A percentile compares a stretch with the other conserved stretches of the same genome.
These are phyloP conservation scores for Schizopygopsis malacanthus DNA, from an alignment of 2,797 vertebrate genomes.

Conservation along the genomic window DNA sequence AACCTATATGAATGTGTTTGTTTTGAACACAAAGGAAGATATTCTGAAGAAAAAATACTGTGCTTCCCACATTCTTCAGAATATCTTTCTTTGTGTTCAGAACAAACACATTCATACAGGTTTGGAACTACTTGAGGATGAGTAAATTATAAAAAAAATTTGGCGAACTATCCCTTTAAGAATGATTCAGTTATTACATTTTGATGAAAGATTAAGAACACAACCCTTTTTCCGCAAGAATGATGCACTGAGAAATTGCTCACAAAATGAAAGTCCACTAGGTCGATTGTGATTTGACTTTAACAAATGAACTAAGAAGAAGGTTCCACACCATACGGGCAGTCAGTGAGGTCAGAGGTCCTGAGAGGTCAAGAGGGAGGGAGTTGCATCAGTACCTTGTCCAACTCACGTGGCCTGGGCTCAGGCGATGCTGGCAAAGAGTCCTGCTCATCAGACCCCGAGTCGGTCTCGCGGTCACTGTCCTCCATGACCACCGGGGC, in stretches of 20 bases:
- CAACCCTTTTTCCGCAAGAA: not conserved
- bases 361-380: not conserved
- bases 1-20: no score
- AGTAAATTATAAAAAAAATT: no score
- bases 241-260: not conserved
- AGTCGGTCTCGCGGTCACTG: constrained; percentile 73
- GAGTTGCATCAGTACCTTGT: constrained; percentile 70
- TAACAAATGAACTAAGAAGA: not conserved
- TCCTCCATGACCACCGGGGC: constrained; percentile 78
- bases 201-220: not conserved
- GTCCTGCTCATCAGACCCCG: constrained; percentile 75
- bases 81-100: no score
- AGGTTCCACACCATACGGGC: not conserved
- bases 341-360: not conserved
- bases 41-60: no score
- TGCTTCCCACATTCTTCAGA: no score
- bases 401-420: constrained; percentile 61
- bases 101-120: no score
- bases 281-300: not conserved
- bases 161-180: not conserved
- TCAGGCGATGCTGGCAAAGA: constrained; percentile 69
- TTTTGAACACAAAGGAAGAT: no score
- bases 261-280: not conserved
- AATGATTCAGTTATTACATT: not conserved
- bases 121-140: no score